Base-by-base conservation (phyloP, 2,113 vertebrate genomes). In the Todiramphus saurophagus region DNA sequence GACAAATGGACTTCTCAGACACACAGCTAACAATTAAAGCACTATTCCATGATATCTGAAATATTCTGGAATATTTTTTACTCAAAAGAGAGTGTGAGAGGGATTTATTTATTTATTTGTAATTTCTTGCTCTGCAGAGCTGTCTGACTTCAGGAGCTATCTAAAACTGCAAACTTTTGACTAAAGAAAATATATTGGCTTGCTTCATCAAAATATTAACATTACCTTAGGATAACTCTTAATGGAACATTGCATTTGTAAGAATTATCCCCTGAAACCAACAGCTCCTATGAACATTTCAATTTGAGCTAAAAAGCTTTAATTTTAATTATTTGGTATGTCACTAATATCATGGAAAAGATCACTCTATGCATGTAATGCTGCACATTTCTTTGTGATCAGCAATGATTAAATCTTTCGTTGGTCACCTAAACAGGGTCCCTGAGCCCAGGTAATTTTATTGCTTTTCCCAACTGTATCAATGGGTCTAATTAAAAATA, bases 1-100 rank as follows among this genome's bases (percentile, higher is more conserved):
- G 90, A 85, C 67, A 96, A 95, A 95, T 62, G 84, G 92, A 91
- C 78, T 81, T 79, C 58, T 63, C 56, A 46, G 82, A 64, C n/a
- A 82, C 53, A 48, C 43, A 93, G 56, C 18, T 77, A 86, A 78
- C 30, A 94, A 56, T 33, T 73, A 68, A 84, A 93, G 73, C 19
- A 69, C 48, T 50, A 16, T 46, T 82, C n/a, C 31, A 43, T 31
- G 48, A 35, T 89, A 50, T 39, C 75, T 67, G 46, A 55, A 88
- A 81, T 77, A 80, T 67, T 63, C 55, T 91, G 51, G 51, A 14
- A 77, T 7, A 33, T 76, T 79, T 93, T 58, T 68, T 39, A 79
- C 33, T 41, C 56, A 55, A 27, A 55, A 27, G 16, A 74, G 39
- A 77, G 82, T 5, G 6, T 20, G 31, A 82, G 43, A 90, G 7